A percentile compares a stretch with the other conserved stretches of the same genome.
These are phyloP conservation scores for Helicoverpa assulta DNA, from an alignment of 2,888 invertebrate genomes.

Conservation along the genomic window DNA sequence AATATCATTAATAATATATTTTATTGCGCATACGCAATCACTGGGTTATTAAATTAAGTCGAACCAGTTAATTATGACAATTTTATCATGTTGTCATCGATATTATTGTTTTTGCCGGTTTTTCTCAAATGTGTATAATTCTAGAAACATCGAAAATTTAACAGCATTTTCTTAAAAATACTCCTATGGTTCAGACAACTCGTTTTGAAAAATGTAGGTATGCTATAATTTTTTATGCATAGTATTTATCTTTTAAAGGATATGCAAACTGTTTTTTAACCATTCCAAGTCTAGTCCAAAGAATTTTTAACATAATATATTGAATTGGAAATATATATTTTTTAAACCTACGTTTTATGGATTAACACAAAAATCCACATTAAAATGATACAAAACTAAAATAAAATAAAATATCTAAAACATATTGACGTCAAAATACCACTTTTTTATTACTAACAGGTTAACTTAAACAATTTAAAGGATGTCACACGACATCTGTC, in stretches of 20 bases:
- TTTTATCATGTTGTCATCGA: slow-evolving; percentile 38
- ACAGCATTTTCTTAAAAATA: too few relatives aligned
- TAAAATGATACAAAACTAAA: neutral
- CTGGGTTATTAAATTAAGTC: slow-evolving; percentile 19
- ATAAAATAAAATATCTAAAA: neutral
- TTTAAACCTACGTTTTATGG: too few relatives aligned
- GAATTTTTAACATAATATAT: too few relatives aligned
- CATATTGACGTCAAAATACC: neutral
- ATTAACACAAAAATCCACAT: too few relatives aligned
- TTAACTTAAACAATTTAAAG: neutral
- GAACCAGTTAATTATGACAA: slow-evolving; percentile 33
- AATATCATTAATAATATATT: slow-evolving; percentile 35
- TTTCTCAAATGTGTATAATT: neutral
- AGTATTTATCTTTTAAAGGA: too few relatives aligned
- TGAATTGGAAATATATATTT: too few relatives aligned
- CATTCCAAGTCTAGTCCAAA: too few relatives aligned
- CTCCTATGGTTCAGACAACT: too few relatives aligned
- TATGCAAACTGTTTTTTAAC: too few relatives aligned
- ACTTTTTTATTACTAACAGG: slow-evolving; percentile 8
- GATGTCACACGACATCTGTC: slow-evolving; percentile 28
- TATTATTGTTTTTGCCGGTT: slow-evolving; percentile 12
- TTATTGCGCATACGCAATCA: slow-evolving; percentile 35
- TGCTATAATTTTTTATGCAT: too few relatives aligned
- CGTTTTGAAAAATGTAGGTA: too few relatives aligned
- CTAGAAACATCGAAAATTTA: neutral